Conservation (phyloP, 2,888 invertebrate species). For the Teleogryllus oceanicus region DNA sequence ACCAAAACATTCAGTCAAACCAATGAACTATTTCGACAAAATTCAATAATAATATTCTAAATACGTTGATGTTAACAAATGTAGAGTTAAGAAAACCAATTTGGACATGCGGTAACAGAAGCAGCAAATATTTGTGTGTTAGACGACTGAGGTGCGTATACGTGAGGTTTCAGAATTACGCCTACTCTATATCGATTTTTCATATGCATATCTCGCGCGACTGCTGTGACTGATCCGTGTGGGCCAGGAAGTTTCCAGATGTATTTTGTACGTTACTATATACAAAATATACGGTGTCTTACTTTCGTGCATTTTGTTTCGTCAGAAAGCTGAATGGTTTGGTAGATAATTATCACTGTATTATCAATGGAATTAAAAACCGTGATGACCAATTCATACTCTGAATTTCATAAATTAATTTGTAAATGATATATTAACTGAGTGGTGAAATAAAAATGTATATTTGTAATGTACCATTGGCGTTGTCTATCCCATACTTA, state of each 20-base stretch:
- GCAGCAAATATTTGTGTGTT: neutral
- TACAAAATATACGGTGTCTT: constrained; percentile 7
- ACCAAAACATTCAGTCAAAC: constrained; percentile 18
- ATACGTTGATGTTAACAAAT: neutral
- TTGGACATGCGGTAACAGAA: neutral
- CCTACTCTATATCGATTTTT: too few species aligned
- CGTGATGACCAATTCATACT: neutral
- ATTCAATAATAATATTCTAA: constrained; percentile 3
- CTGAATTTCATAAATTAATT: constrained; percentile 11
- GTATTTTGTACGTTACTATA: constrained; percentile 10
- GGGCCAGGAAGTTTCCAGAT: neutral
- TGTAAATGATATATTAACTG: constrained; percentile 7
- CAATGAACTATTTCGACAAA: neutral
- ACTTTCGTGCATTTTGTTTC: neutral
- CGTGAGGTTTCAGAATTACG: neutral
- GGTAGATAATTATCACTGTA: neutral
- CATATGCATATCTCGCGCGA: neutral
- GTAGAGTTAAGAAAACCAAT: neutral
- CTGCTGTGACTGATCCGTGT: neutral
- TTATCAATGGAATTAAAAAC: neutral
- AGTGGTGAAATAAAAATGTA: neutral
- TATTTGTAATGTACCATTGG: constrained; percentile 18
- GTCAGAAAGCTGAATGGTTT: constrained; percentile 2
- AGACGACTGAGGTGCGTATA: neutral
- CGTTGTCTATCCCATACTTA: neutral